Evolutionary conservation across 2,888 invertebrate genomes (phyloP).

Genomic region (Halocaridina rubra): DNA sequence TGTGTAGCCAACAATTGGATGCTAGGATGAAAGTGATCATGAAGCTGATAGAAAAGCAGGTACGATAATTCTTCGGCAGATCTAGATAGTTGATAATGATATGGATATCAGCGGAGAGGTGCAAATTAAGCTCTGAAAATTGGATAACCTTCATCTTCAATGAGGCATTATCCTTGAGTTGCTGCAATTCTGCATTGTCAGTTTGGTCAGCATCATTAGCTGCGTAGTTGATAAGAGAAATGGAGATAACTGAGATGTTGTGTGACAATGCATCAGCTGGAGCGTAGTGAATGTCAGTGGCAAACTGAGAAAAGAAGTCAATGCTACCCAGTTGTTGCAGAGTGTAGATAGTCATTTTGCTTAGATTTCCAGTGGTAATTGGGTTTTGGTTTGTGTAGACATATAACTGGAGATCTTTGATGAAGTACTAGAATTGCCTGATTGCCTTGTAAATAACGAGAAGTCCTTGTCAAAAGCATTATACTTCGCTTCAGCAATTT

Average conservation of each 20-base stretch:
- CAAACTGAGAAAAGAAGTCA: not conserved
- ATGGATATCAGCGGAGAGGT: not conserved
- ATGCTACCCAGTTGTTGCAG: not conserved
- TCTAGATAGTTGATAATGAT: not conserved
- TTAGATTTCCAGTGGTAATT: too few species aligned
- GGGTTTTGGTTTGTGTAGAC: too few species aligned
- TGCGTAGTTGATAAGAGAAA: not conserved
- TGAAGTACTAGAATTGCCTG: too few species aligned
- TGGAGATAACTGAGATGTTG: not conserved
- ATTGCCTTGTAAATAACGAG: too few species aligned
- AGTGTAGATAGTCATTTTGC: too few species aligned
- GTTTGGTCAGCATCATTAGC: not conserved
- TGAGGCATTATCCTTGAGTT: not conserved
- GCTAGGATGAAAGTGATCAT: not conserved
- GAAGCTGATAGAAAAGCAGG: not conserved
- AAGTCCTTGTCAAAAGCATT: too few species aligned
- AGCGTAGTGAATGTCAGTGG: not conserved
- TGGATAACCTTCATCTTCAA: not conserved
- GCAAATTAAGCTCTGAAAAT: not conserved
- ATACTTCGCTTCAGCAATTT: too few species aligned
- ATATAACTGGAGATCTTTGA: too few species aligned
- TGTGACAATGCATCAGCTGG: not conserved
- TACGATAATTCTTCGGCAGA: not conserved
- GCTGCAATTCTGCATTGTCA: not conserved
- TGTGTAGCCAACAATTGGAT: not conserved